Base-by-base conservation (phyloP, 2,888 invertebrate species). In the Gasteruption jaculator region DNA sequence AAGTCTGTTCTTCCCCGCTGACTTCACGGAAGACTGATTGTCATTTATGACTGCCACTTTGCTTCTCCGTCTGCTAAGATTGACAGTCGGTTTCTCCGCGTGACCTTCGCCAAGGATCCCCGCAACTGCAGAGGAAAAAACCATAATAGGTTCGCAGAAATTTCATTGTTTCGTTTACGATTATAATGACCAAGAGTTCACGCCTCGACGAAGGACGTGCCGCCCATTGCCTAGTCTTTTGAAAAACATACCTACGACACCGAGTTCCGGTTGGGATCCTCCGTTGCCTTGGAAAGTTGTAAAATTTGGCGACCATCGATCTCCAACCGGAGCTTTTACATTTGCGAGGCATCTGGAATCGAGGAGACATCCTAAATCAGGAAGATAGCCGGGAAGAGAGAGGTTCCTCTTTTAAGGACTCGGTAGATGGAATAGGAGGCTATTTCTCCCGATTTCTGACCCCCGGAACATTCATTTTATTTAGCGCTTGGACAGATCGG, bases 381-480 rank as follows among this genome's bases (percentile, higher is more conserved):
- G 37, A 38, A 43, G 43, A 40, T 38, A 24, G 25, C 31, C 18
- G 26, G 36, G 41, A 31, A 31, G 41, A 30, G n/a, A n/a, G n/a
- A n/a, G n/a, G n/a, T n/a, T n/a, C n/a, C n/a, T n/a, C n/a, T n/a
- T n/a, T n/a, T n/a, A n/a, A 40, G 16, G 30, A 25, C 29, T 30
- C 27, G 31, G 24, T 29, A 29, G 16, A 27, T n/a, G n/a, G n/a
- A n/a, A n/a, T n/a, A n/a, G n/a, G 43, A 52, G 50, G 62, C 64
- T 64, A 66, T 68, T 65, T 63, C 62, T 66, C 56, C 62, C 63
- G 65, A 67, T 67, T 63, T 64, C 53, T 61, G 56, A 57, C 57
- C 61, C 61, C 52, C 56, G 56, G 58, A n/a, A 61, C 65, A 69
- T 69, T 61, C 61, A 70, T 69, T 70, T 69, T 67, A 69, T 68